These are phyloP conservation scores for Platycnemis pennipes DNA, from an alignment of 2,888 invertebrate genomes.

Conservation along the genomic window DNA sequence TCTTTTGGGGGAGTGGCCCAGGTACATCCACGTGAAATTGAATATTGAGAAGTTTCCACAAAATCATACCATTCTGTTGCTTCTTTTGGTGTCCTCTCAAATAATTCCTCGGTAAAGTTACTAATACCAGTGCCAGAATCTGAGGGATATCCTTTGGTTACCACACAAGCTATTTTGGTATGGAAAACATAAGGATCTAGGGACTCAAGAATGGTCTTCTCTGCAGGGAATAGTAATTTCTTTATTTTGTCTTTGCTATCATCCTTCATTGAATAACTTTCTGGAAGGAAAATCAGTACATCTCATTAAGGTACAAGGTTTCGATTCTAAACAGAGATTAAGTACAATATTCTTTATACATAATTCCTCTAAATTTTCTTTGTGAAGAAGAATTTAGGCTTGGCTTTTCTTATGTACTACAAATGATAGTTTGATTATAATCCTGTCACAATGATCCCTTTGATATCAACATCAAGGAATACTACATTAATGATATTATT, in stretches of 20 bases:
- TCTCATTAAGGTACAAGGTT: no score
- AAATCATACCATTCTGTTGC: neutral
- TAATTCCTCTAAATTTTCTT: no score
- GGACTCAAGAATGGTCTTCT: neutral
- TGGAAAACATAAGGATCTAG: neutral
- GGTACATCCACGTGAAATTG: neutral
- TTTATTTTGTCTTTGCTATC: neutral
- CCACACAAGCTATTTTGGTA: constrained; percentile 40
- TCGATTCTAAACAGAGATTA: no score
- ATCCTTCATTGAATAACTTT: neutral
- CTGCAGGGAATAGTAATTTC: neutral
- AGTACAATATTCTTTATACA: no score
- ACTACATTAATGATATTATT: no score
- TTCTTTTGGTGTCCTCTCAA: neutral
- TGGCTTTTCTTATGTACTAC: no score
- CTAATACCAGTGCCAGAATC: constrained; percentile 9
- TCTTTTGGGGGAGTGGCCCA: constrained; percentile 11
- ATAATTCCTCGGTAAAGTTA: neutral
- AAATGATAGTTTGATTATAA: no score
- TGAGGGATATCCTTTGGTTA: constrained; percentile 2
- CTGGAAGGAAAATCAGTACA: neutral
- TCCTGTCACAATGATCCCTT: no score
- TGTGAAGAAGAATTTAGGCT: no score
- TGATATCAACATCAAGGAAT: no score
- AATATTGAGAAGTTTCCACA: neutral